Conservation (phyloP, 2,797 vertebrate genomes). For the Crocodylus rhombifer region DNA sequence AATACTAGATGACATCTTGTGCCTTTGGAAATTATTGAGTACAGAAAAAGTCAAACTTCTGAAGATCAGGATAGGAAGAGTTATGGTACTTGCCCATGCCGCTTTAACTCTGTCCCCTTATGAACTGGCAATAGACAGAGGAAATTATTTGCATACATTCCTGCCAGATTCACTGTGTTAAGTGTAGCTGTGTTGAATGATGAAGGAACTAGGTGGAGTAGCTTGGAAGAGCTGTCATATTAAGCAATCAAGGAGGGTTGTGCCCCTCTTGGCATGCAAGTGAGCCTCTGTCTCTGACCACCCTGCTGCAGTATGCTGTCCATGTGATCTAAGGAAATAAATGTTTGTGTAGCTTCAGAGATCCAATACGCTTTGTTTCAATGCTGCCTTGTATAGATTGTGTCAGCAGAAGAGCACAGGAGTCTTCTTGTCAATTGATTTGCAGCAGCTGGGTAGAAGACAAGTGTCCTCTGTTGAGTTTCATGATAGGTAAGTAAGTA, state of each 20-base stretch:
- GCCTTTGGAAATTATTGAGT: background rate
- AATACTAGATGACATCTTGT: background rate
- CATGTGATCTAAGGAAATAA: background rate
- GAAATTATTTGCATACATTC: background rate
- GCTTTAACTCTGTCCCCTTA: conserved; percentile 1
- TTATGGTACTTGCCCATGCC: background rate
- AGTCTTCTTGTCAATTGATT: background rate
- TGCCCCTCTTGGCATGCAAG: background rate
- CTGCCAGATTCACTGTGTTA: background rate
- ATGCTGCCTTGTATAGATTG: background rate
- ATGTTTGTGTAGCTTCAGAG: background rate
- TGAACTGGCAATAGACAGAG: background rate
- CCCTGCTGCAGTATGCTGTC: background rate
- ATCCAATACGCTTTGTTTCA: background rate
- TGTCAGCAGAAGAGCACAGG: background rate
- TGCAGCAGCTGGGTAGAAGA: background rate
- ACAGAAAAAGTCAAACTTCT: background rate
- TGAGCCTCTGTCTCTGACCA: background rate
- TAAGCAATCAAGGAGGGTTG: background rate
- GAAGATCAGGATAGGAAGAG: background rate
- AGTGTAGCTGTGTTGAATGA: background rate
- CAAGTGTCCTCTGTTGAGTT: conserved; percentile 55
- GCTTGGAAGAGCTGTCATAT: background rate
- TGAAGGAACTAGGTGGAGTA: background rate
- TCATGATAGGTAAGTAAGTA: conserved; percentile 25